Base-by-base conservation (phyloP, 1,140 invertebrate genomes). In the Zaprionus tsacasi region DNA sequence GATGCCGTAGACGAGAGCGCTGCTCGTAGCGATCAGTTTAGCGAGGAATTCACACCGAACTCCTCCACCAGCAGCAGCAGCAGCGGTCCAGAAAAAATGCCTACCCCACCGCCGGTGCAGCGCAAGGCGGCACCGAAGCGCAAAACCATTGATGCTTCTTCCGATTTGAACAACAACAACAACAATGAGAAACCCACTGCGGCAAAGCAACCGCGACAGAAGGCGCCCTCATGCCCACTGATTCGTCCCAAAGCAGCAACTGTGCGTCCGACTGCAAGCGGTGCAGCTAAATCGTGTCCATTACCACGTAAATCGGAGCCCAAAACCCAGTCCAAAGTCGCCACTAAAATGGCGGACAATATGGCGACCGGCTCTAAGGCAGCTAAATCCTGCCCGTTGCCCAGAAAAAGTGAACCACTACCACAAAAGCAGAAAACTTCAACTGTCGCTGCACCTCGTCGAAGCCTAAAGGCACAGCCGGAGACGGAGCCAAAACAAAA, bases 231-330 rank as follows among this genome's bases (percentile, higher is more conserved):
- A 7, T 72, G 70, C 3, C 70, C 70, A 4, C 15, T 72, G 64
- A 21, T 17, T 17, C 55, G 35, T 38, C 25, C 15, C 13, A n/a
- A 36, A 2, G 3, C 0, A 2, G 17, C 12, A 7, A 40, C n/a
- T 10, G 21, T 21, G 21, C 21, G 21, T 21, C 21, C 21, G 1
- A 21, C 21, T 21, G 21, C 21, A 21, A 21, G 8, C 13, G 25
- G 5, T 6, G 4, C 36, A 21, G 8, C 36, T 33, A 82, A 82
- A 13, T 78, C 70, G 12, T 54, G 70, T 21, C 80, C 61, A 0
- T 21, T 71, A 36, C 58, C 59, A 13, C 33, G 3, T 2, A 59
- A 50, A 7, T 11, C 40, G 27, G 27, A 30, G 3, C 33, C 6
- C 5, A 59, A 50, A 7, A 13, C 40, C 21, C 21, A 21, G 1